These are phyloP conservation scores for Drosophila phalerata DNA, from an alignment of 2,888 invertebrate species.

Conservation along the genomic window DNA sequence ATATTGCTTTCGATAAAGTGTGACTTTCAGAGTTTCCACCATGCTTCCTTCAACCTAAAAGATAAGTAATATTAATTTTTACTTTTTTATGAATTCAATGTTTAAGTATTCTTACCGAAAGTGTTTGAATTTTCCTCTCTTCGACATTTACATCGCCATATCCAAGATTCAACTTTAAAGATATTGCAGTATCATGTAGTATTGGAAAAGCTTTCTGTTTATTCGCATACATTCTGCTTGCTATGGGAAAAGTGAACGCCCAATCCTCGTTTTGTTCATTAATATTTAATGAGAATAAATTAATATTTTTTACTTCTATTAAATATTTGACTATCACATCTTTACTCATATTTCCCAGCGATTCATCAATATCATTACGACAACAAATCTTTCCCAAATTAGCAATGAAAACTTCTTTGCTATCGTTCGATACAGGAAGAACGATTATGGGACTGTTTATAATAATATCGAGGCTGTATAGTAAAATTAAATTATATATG, in stretches of 20 bases:
- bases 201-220: slow-evolving; percentile 92
- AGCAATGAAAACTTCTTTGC: slow-evolving; percentile 94
- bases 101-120: slow-evolving; percentile 51
- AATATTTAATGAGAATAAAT: slow-evolving; percentile 92
- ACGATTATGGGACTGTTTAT: slow-evolving; percentile 97
- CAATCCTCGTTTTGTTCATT: slow-evolving; percentile 85
- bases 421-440: slow-evolving; percentile 91
- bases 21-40: slow-evolving; percentile 93
- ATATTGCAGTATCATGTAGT: slow-evolving; percentile 94
- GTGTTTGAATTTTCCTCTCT: slow-evolving; percentile 44
- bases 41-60: slow-evolving; percentile 90
- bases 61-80: not conserved
- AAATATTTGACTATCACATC: slow-evolving; percentile 86
- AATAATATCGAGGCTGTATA: slow-evolving; percentile 89
- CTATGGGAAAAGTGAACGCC: slow-evolving; percentile 85
- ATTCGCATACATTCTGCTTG: slow-evolving; percentile 92
- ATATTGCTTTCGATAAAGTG: slow-evolving; percentile 94
- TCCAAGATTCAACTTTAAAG: slow-evolving; percentile 86
- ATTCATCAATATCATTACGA: slow-evolving; percentile 82
- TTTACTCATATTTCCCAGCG: slow-evolving; percentile 20
- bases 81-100: not conserved
- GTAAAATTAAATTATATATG: not conserved
- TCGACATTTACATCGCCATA: slow-evolving; percentile 41
- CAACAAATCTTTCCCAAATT: slow-evolving; percentile 95
- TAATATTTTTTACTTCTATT: slow-evolving; percentile 94